Conservation (phyloP, 1,140 invertebrate genomes). For the Hesperophylax magnus region DNA sequence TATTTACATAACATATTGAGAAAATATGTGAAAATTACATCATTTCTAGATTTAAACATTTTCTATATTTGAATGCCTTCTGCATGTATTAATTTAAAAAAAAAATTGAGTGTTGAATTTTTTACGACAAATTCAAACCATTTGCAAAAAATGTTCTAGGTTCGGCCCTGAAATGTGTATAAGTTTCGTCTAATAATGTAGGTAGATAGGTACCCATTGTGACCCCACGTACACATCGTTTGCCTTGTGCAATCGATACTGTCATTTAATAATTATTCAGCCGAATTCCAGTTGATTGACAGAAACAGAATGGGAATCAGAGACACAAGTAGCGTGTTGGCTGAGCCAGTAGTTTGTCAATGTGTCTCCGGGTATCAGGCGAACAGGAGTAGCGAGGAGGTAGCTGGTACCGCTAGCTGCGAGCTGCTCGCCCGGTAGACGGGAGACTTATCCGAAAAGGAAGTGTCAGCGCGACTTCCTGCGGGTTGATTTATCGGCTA, state of each 20-base stretch:
- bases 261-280: background rate
- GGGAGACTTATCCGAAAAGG: constrained; percentile 48
- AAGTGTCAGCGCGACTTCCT: constrained; percentile 55
- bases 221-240: too few relatives aligned
- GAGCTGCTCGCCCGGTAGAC: constrained; percentile 1
- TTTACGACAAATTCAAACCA: too few relatives aligned
- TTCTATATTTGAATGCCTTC: too few relatives aligned
- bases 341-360: constrained; percentile 33
- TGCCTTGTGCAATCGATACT: too few relatives aligned
- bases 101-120: too few relatives aligned
- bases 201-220: background rate
- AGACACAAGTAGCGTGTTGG: constrained; percentile 3
- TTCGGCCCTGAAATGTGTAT: background rate
- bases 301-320: background rate
- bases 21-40: too few relatives aligned
- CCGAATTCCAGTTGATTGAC: background rate
- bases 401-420: background rate
- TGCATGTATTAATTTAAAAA: too few relatives aligned
- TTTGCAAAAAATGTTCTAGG: too few relatives aligned
- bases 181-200: background rate
- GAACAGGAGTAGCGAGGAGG: background rate
- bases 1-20: too few relatives aligned
- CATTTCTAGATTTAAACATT: too few relatives aligned
- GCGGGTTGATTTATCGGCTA: constrained; percentile 54
- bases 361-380: background rate